These are phyloP conservation scores for Myrmecophaga tridactyla DNA, from an alignment of 2,113 vertebrate species.

Conservation along the genomic window DNA sequence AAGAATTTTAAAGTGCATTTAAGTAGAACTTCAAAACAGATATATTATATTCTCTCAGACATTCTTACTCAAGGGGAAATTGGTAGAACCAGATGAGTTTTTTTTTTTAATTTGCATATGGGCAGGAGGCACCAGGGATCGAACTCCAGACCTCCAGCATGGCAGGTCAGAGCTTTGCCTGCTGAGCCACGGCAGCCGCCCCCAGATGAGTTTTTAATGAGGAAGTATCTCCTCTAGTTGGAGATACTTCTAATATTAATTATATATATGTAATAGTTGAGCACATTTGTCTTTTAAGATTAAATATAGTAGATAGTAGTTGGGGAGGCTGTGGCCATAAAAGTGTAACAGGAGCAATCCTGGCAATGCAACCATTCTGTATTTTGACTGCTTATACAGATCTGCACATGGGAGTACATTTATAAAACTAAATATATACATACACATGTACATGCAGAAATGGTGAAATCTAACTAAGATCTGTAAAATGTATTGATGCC, in stretches of 20 bases:
- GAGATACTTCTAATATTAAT: conserved; percentile 45
- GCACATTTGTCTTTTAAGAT: neutral
- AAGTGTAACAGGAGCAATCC: neutral
- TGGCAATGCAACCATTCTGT: too few species aligned
- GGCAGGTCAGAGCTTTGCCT: too few species aligned
- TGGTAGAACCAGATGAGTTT: neutral
- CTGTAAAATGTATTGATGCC: neutral
- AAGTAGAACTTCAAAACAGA: neutral
- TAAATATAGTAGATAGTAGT: neutral
- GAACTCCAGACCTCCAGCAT: too few species aligned
- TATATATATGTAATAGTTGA: neutral
- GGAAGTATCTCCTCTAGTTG: neutral
- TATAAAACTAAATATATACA: neutral
- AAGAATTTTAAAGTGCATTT: neutral
- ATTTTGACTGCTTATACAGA: neutral
- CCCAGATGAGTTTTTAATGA: conserved; percentile 6
- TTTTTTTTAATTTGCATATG: too few species aligned
- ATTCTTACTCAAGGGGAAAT: neutral
- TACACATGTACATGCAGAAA: too few species aligned
- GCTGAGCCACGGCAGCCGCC: too few species aligned
- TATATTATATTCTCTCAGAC: neutral
- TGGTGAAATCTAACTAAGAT: neutral
- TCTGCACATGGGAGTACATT: neutral
- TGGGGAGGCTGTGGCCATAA: neutral
- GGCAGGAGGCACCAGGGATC: too few species aligned